These are phyloP conservation scores for Linnaemya vulpina DNA, from an alignment of 2,888 invertebrate genomes.

Conservation along the genomic window DNA sequence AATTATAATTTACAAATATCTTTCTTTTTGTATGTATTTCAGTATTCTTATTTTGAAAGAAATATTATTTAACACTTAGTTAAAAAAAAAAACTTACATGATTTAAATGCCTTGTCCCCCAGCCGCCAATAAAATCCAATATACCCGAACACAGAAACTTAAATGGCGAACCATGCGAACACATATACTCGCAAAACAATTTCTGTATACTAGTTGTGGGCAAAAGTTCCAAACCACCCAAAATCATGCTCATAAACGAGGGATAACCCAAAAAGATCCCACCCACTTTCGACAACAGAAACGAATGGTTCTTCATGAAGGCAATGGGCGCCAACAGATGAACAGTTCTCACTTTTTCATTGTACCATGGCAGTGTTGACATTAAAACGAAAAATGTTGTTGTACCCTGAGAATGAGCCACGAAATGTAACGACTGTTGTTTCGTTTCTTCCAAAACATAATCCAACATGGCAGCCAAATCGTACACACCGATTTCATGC, in stretches of 20 bases:
- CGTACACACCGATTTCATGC: slow-evolving; percentile 88
- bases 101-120: slow-evolving; percentile 80
- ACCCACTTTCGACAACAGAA: slow-evolving; percentile 83
- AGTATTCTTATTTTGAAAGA: no score
- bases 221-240: slow-evolving; percentile 85
- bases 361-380: slow-evolving; percentile 87
- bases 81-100: slow-evolving; percentile 80
- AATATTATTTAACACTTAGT: background rate
- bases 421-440: slow-evolving; percentile 86
- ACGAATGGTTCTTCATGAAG: slow-evolving; percentile 84
- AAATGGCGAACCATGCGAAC: slow-evolving; percentile 84
- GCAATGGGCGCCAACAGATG: slow-evolving; percentile 89
- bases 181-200: slow-evolving; percentile 83
- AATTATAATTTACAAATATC: no score
- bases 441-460: slow-evolving; percentile 85
- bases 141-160: slow-evolving; percentile 78
- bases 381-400: slow-evolving; percentile 90
- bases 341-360: slow-evolving; percentile 87
- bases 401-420: slow-evolving; percentile 88
- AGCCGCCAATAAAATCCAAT: slow-evolving; percentile 79
- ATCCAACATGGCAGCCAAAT: slow-evolving; percentile 92
- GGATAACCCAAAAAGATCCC: slow-evolving; percentile 81
- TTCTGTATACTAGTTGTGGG: slow-evolving; percentile 83
- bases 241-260: slow-evolving; percentile 77
- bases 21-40: no score